Conservation (phyloP, 2,113 vertebrate species). For the Pelodiscus sinensis region DNA sequence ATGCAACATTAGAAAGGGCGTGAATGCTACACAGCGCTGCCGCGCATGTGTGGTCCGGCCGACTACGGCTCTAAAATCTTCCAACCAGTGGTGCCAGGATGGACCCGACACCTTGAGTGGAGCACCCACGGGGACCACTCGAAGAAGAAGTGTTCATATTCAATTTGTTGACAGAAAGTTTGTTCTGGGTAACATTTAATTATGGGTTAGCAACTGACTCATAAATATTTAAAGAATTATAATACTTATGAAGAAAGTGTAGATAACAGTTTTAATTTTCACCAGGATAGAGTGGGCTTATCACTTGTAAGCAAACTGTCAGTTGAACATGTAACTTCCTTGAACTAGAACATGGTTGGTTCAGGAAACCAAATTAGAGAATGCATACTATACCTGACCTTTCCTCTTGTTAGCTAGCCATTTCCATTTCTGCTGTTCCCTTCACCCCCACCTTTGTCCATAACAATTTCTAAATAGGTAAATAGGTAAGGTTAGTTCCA, state of each 20-base stretch:
- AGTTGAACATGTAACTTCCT: constrained; percentile 15
- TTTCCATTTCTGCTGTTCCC: neutral
- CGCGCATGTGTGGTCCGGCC: no score
- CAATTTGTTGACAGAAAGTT: constrained; percentile 47
- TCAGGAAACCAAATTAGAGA: constrained; percentile 12
- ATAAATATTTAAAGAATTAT: constrained; percentile 25
- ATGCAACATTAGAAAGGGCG: no score
- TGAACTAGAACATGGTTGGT: neutral
- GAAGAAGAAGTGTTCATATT: neutral
- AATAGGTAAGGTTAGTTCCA: neutral
- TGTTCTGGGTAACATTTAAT: constrained; percentile 26
- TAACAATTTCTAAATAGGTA: neutral
- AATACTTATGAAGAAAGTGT: neutral
- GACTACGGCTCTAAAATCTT: no score
- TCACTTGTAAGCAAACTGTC: neutral
- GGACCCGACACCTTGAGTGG: no score
- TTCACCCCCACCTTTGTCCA: neutral
- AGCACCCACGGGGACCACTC: no score
- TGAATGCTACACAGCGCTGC: no score
- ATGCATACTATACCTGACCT: constrained; percentile 32
- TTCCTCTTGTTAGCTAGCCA: neutral
- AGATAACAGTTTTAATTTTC: constrained; percentile 44
- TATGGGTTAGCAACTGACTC: neutral
- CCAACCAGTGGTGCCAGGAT: no score
- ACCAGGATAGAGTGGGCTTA: neutral